Base-by-base conservation (phyloP, 2,113 vertebrate genomes). In the Paracanthobrama guichenoti region DNA sequence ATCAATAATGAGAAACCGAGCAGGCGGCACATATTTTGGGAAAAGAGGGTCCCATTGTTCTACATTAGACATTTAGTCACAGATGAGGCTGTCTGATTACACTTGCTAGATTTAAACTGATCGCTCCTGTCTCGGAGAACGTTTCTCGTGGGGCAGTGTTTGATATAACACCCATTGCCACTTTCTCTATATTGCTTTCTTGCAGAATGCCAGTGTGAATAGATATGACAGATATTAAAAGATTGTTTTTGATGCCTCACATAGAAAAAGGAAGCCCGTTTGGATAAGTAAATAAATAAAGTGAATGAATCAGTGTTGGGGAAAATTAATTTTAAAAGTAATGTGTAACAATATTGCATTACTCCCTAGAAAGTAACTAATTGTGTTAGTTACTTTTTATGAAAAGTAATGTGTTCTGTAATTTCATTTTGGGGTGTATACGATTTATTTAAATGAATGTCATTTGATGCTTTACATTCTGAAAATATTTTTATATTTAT, bases 51-150 rank as follows among this genome's bases (percentile, higher is more conserved):
- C 48, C n/a, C 48, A 55, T 55, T 82, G 48, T 71, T 71, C 79
- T 82, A 71, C 46, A 82, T 82, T 39, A 71, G 64, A 81, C 79
- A 26, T 81, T 81, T 71, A 69, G 64, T 81, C 79, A 81, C 79
- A 71, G 64, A 81, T 82, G 44, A 80, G 60, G 44, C 78, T 62
- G 9, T 31, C 44, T 50, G 60, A 80, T 80, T 80, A 67, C 44
- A 50, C 42, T 46, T 28, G 44, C 62, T 57, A 39, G 64, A 71
- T 82, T 55, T 71, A 28, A 67, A 80, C 31, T 11, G 78, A 64
- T 80, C 11, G 11, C 78, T 80, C 24, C 60, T 66, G 60, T 67
- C 78, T 80, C 3, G 26, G 24, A 62, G 42, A 80, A 66, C 18
- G 46, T 28, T 80, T 67, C 60, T 80, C 60, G 9, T 3, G 44